These are phyloP conservation scores for Homarus americanus DNA, from an alignment of 1,140 invertebrate species.

Conservation along the genomic window DNA sequence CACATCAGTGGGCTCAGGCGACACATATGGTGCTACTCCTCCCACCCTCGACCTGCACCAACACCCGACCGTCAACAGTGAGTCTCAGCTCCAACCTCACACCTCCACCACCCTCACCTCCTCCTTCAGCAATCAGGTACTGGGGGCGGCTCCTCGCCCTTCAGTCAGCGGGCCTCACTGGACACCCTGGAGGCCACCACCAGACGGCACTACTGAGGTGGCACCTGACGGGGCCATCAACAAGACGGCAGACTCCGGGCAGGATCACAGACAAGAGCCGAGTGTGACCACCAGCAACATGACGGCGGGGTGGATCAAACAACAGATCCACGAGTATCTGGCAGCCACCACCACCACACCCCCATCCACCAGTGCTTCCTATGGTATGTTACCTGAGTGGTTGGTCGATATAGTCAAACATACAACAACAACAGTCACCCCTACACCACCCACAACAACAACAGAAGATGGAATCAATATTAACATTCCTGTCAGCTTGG, in stretches of 20 bases:
- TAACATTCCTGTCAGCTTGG: background rate
- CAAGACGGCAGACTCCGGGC: background rate
- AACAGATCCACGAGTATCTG: background rate
- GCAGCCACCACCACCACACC: background rate
- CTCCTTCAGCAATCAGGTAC: background rate
- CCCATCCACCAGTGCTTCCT: background rate
- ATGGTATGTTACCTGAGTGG: background rate
- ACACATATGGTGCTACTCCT: no score
- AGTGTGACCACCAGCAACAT: background rate
- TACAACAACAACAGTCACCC: background rate
- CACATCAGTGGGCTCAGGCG: no score
- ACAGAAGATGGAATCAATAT: background rate
- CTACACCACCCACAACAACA: background rate
- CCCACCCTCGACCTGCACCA: no score
- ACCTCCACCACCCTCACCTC: background rate
- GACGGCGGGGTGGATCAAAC: background rate
- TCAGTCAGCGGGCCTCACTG: background rate
- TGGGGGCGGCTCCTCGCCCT: background rate
- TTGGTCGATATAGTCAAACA: background rate
- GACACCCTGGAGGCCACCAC: background rate
- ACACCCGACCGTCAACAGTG: no score
- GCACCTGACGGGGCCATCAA: background rate
- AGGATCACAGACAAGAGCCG: background rate
- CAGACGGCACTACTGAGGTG: background rate
- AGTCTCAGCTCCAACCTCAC: background rate